Evolutionary conservation across 2,113 vertebrate genomes (phyloP).

Genomic region (Ptilorrhoa leucosticta): DNA sequence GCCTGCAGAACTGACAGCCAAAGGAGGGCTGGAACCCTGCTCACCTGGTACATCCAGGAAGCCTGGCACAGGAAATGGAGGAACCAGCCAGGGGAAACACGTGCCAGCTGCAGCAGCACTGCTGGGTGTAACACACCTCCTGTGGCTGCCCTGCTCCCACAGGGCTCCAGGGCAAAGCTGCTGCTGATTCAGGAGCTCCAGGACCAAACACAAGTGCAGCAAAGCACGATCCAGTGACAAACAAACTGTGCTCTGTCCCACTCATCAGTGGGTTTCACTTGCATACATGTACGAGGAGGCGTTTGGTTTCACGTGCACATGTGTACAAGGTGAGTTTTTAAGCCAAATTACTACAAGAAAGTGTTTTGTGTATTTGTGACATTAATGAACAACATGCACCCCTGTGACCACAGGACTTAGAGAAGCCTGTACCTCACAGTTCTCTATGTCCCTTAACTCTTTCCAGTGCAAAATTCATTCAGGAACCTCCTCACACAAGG

Average conservation of each 20-base stretch:
- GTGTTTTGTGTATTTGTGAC: background rate
- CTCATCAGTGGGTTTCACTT: background rate
- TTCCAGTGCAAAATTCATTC: background rate
- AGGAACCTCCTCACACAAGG: background rate
- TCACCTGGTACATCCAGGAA: background rate
- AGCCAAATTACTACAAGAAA: background rate
- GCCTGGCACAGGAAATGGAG: background rate
- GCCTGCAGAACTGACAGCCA: background rate
- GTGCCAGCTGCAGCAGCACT: background rate
- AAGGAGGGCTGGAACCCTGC: background rate
- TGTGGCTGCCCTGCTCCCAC: background rate
- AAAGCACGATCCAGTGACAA: background rate
- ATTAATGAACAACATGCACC: background rate
- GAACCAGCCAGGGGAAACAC: background rate
- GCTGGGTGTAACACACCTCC: background rate
- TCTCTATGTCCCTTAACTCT: background rate
- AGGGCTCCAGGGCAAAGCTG: background rate
- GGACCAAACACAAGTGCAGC: background rate
- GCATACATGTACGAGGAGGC: fast-evolving
- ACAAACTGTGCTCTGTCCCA: background rate
- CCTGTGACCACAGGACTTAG: background rate
- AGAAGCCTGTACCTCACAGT: background rate
- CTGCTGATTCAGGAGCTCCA: background rate
- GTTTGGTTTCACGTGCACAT: background rate
- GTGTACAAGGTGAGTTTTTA: background rate